phyloP scores from a whole-genome alignment of 2,888 invertebrate species.

The Pycnomerus fuliginosus region DNA sequence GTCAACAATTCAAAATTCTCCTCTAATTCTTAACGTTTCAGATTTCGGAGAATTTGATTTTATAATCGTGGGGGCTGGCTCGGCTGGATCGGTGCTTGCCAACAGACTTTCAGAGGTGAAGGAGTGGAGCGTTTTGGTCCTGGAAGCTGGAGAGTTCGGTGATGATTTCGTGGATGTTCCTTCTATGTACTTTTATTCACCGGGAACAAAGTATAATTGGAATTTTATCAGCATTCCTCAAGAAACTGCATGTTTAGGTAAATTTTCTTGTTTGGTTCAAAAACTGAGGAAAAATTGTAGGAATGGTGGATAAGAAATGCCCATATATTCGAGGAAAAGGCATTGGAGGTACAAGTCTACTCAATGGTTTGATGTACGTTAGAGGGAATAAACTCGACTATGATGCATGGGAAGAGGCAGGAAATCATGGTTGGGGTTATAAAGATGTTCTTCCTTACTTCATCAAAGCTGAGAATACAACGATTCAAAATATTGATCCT shows the following conservation, averaged over 20 bases:
- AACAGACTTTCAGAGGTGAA: neutral
- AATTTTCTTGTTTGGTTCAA: neutral
- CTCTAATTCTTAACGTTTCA: neutral
- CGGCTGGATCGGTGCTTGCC: neutral
- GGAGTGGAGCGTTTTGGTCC: neutral
- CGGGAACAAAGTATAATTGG: neutral
- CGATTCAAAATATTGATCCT: constrained; percentile 16
- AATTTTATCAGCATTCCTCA: neutral
- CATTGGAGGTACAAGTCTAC: constrained; percentile 25
- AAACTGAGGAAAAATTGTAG: neutral
- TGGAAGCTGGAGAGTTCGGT: neutral
- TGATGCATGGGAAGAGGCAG: constrained; percentile 24
- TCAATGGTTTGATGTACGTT: constrained; percentile 27
- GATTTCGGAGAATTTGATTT: neutral
- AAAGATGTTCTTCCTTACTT: constrained; percentile 29
- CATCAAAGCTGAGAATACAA: constrained; percentile 27
- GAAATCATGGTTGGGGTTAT: constrained; percentile 29
- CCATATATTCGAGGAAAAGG: constrained; percentile 21
- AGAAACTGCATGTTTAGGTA: neutral
- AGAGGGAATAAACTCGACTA: constrained; percentile 24
- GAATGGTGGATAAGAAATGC: constrained; percentile 1
- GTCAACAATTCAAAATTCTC: neutral
- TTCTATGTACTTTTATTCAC: neutral
- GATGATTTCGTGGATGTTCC: neutral
- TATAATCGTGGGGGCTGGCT: neutral